Evolutionary conservation across 2,797 vertebrate species (phyloP), one percentile per base, ranked within the genome.

Genomic region (Tokudaia tokunoshimensis): DNA sequence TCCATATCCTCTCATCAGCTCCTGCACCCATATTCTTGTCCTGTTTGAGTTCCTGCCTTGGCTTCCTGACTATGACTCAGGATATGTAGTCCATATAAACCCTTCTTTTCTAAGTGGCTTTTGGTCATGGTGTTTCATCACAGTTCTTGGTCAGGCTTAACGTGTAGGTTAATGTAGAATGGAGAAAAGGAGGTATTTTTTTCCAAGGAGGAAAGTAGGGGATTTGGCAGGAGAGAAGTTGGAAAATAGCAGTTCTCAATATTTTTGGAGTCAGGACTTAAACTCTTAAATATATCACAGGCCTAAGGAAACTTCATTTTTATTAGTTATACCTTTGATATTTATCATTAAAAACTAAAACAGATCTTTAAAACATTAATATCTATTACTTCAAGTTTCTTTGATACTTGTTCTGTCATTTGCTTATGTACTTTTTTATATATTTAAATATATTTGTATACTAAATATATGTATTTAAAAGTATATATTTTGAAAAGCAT

Each of bases 341-440:
- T 87, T 72, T 74, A 72, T 88, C 9, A 59, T 84, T 91, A 95
- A 76, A 92, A 82, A 86, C 95, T 94, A 91, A 95, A 84, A 70
- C n/a, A 37, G 84, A 61, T 91, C 76, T 55, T 91, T 81, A 93
- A 85, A 91, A 86, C 11, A 85, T 65, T 79, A 85, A 17, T 85
- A 88, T 81, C 57, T 50, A 85, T 17, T 85, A 88, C 67, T 90
- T 17, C n/a, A n/a, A 8, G 67, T 74, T 84, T 80, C 63, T 82
- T 92, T 94, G 85, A 63, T 95, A 19, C 79, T 61, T 90, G 5
- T 88, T 84, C 61, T 91, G 10, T 94, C 61, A 63, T 92, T 95
- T 95, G n/a, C 70, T 74, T 95, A 41, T 83, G 47, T 63, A 72
- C 90, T 95, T 57, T 81, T 41, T 20, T 6, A 50, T 85, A 34